Conservation (phyloP, 2,113 vertebrate genomes). For the Nycticryphes semicollaris region DNA sequence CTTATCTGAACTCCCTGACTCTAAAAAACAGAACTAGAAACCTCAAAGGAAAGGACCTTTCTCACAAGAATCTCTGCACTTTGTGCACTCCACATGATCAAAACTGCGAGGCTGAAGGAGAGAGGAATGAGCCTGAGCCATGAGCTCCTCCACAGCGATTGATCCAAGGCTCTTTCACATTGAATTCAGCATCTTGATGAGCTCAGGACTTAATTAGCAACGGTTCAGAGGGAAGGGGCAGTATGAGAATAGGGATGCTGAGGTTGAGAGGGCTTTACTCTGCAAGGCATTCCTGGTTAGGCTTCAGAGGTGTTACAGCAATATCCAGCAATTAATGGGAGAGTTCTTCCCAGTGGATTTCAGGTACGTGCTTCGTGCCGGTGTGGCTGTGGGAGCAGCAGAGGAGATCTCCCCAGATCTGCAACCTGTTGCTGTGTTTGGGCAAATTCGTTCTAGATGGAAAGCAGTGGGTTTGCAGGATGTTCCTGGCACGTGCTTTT, state of each 20-base stretch:
- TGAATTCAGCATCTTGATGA: neutral
- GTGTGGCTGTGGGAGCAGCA: neutral
- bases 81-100: neutral
- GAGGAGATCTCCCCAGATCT: neutral
- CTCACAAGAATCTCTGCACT: neutral
- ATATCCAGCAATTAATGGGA: too few relatives aligned
- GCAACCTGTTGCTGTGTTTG: fast-evolving
- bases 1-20: neutral
- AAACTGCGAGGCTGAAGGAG: neutral
- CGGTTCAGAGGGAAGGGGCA: neutral
- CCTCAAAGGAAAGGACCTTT: neutral
- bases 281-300: neutral
- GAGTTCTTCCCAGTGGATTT: neutral
- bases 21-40: neutral
- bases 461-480: neutral
- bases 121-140: neutral
- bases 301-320: neutral
- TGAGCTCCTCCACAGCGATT: neutral
- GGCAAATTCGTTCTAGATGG: neutral
- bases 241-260: fast-evolving
- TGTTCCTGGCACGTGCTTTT: neutral
- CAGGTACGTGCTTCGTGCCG: neutral
- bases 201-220: neutral
- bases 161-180: neutral
- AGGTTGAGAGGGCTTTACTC: fast-evolving